These are phyloP conservation scores for Scaptodrosophila latifasciaeformis DNA, from an alignment of 2,888 invertebrate genomes.

Conservation along the genomic window DNA sequence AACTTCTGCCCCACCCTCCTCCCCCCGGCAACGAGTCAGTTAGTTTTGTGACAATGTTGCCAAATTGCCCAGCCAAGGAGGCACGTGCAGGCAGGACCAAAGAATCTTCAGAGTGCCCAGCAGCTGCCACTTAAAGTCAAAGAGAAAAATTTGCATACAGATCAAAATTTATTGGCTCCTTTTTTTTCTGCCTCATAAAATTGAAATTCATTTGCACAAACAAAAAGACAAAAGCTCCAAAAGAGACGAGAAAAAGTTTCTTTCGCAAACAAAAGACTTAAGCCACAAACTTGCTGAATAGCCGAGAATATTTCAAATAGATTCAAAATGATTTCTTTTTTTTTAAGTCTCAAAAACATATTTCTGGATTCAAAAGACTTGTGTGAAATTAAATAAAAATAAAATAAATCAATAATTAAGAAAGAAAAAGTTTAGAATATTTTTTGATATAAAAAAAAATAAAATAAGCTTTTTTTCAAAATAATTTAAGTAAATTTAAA, in stretches of 20 bases:
- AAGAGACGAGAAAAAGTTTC: conserved; percentile 22
- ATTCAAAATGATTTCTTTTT: too few relatives aligned
- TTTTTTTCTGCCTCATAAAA: conserved; percentile 63
- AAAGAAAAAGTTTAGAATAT: too few relatives aligned
- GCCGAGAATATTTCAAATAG: not conserved
- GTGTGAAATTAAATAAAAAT: too few relatives aligned
- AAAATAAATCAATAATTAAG: too few relatives aligned
- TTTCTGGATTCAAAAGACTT: too few relatives aligned
- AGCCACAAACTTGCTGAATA: conserved; percentile 47
- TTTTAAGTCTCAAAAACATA: too few relatives aligned
- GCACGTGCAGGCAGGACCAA: too few relatives aligned
- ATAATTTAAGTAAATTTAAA: too few relatives aligned
- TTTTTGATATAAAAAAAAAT: too few relatives aligned
- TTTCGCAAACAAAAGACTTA: conserved; percentile 54
- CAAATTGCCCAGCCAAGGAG: conserved; percentile 41
- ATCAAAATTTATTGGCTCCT: conserved; percentile 67
- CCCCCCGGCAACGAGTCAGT: too few relatives aligned
- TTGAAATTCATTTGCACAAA: conserved; percentile 62
- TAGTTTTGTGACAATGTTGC: conserved; percentile 52
- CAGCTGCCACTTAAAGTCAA: conserved; percentile 30
- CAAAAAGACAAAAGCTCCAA: conserved; percentile 24
- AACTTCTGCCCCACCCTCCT: not conserved
- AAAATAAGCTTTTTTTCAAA: too few relatives aligned
- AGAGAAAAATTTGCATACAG: conserved; percentile 62
- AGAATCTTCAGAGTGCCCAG: too few relatives aligned